Evolutionary conservation across 1,140 invertebrate genomes (phyloP).

Genomic region (Phymorhynchus buccinoides): DNA sequence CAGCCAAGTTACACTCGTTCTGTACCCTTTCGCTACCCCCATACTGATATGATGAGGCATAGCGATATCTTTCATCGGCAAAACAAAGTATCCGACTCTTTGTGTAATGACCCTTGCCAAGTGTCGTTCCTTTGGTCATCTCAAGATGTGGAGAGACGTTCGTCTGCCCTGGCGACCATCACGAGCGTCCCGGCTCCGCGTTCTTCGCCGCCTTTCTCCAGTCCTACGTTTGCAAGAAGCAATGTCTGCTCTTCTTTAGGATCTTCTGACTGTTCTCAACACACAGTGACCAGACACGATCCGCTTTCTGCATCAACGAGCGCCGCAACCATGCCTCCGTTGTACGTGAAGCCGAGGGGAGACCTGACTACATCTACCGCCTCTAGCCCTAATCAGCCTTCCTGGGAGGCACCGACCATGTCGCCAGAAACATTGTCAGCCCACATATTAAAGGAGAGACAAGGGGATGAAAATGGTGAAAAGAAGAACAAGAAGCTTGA

Average conservation of each 20-base stretch:
- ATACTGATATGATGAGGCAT: too few relatives aligned
- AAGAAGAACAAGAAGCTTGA: background rate
- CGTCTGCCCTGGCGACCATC: background rate
- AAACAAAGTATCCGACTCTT: background rate
- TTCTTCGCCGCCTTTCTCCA: background rate
- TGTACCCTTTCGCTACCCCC: background rate
- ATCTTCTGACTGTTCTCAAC: background rate
- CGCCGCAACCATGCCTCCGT: background rate
- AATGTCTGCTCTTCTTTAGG: background rate
- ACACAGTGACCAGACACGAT: background rate
- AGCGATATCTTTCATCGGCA: background rate
- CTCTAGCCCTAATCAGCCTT: background rate
- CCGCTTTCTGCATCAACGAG: background rate
- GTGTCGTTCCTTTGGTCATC: background rate
- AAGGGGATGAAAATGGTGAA: background rate
- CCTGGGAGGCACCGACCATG: background rate
- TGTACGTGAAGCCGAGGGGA: background rate
- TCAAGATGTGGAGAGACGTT: background rate
- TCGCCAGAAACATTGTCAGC: background rate
- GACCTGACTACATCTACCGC: background rate
- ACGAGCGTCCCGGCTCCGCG: background rate
- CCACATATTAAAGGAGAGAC: background rate
- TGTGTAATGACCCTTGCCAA: slow-evolving; percentile 55
- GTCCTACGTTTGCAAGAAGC: background rate
- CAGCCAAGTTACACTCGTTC: background rate